phyloP scores from a whole-genome alignment of 2,888 invertebrate species.

The Oegoconia quadripuncta region DNA sequence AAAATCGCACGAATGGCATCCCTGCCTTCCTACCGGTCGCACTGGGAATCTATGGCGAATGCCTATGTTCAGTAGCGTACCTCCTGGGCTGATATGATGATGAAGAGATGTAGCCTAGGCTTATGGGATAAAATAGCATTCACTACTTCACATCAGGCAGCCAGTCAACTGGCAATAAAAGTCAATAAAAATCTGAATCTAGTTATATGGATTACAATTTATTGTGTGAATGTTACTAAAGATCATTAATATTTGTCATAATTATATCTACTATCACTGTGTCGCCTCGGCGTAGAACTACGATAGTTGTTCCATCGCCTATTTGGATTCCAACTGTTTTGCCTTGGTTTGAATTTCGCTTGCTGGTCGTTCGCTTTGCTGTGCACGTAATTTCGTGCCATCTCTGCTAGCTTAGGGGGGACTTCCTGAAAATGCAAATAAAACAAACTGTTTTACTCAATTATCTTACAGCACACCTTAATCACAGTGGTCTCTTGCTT shows the following conservation, averaged over 20 bases:
- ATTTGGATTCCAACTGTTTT: constrained; percentile 31
- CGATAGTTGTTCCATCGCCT: constrained; percentile 33
- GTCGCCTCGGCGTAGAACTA: constrained; percentile 2
- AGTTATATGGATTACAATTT: neutral
- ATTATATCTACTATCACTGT: neutral
- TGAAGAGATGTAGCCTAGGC: too few relatives aligned
- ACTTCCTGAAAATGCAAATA: constrained; percentile 41
- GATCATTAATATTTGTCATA: neutral
- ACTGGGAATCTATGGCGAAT: too few relatives aligned
- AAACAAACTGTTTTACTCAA: constrained; percentile 2
- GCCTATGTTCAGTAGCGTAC: too few relatives aligned
- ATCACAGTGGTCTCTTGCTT: too few relatives aligned
- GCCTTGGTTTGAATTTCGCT: constrained; percentile 32
- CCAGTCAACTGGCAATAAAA: too few relatives aligned
- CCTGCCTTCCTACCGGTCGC: too few relatives aligned
- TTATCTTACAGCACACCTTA: too few relatives aligned
- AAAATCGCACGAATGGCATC: too few relatives aligned
- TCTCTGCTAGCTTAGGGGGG: constrained; percentile 44
- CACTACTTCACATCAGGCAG: too few relatives aligned
- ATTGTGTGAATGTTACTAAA: neutral
- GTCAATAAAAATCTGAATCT: neutral
- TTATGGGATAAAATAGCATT: too few relatives aligned
- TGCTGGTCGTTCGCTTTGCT: constrained; percentile 39
- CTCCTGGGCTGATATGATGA: too few relatives aligned
- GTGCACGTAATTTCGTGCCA: constrained; percentile 39